Percentiles rank a stretch among this genome's conserved stretches.
phyloP scores from a whole-genome alignment of 2,797 vertebrate genomes.

The Pangasius larnaudii region DNA sequence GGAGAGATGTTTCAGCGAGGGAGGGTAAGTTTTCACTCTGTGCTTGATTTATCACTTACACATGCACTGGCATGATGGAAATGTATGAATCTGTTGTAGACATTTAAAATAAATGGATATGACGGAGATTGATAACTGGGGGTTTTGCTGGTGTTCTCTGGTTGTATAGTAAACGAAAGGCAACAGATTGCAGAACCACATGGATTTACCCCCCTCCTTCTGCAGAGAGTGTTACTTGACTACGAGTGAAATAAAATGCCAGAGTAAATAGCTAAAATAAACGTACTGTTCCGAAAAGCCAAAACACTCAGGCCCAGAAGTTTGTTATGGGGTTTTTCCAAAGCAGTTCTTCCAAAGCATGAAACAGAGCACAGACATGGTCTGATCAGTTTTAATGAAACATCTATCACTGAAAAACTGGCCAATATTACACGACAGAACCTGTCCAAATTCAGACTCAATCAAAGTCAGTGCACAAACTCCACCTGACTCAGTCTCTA shows the following conservation, averaged over 20 bases:
- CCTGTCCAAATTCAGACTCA: neutral
- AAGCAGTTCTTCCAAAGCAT: neutral
- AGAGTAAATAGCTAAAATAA: neutral
- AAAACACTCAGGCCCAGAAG: neutral
- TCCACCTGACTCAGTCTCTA: neutral
- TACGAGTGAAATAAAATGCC: neutral
- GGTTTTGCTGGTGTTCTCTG: conserved; percentile 1
- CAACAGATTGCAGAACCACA: conserved; percentile 54
- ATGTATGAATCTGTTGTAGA: neutral
- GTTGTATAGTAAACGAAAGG: conserved; percentile 19
- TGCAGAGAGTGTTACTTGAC: conserved; percentile 22
- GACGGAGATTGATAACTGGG: neutral
- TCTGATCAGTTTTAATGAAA: neutral
- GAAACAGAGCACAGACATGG: neutral
- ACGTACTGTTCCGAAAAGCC: neutral
- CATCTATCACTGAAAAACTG: neutral
- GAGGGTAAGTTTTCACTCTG: conserved; percentile 5
- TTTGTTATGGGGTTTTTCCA: neutral
- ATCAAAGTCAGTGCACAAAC: neutral
- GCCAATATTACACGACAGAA: neutral
- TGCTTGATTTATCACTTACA: conserved; percentile 9
- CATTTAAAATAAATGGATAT: neutral
- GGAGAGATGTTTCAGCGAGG: conserved; percentile 14
- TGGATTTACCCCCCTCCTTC: conserved; percentile 41
- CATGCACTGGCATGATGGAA: neutral